phyloP scores from a whole-genome alignment of 2,113 vertebrate genomes.

The Eolophus roseicapilla region DNA sequence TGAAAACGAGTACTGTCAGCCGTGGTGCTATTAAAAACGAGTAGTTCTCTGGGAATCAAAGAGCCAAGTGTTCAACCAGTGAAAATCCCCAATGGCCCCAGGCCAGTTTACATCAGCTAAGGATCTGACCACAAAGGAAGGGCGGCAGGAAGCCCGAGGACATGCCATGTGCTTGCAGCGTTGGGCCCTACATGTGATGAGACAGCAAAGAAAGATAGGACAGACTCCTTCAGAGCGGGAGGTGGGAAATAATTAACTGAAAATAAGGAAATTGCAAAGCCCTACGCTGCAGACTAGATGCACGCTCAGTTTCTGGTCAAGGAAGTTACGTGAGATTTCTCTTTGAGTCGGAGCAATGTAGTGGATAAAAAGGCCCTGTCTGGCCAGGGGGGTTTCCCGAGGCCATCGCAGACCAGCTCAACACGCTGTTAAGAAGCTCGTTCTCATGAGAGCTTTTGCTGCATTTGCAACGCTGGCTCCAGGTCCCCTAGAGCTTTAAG shows the following conservation, averaged over 20 bases:
- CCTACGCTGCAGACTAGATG: not conserved
- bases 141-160: not conserved
- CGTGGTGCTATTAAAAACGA: not conserved
- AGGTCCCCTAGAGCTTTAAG: slow-evolving; percentile 73
- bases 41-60: not conserved
- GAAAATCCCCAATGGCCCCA: not conserved
- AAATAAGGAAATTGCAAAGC: slow-evolving; percentile 56
- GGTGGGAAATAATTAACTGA: slow-evolving; percentile 14
- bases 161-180: rapidly evolving
- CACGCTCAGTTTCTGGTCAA: slow-evolving; percentile 68
- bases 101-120: not conserved
- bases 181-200: rapidly evolving
- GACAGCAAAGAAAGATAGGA: not conserved
- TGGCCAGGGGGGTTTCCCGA: slow-evolving; percentile 80
- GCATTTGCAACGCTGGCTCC: slow-evolving; percentile 73
- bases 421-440: slow-evolving; percentile 63
- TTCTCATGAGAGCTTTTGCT: slow-evolving; percentile 73
- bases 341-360: slow-evolving; percentile 72
- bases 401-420: slow-evolving; percentile 76
- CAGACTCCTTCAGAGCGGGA: not conserved
- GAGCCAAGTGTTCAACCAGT: not conserved
- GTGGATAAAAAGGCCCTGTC: slow-evolving; percentile 75
- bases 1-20: not conserved
- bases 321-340: slow-evolving; percentile 71
- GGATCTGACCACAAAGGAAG: not conserved